Evolutionary conservation across 2,113 vertebrate species (phyloP).

Genomic region (Aphyosemion australe): DNA sequence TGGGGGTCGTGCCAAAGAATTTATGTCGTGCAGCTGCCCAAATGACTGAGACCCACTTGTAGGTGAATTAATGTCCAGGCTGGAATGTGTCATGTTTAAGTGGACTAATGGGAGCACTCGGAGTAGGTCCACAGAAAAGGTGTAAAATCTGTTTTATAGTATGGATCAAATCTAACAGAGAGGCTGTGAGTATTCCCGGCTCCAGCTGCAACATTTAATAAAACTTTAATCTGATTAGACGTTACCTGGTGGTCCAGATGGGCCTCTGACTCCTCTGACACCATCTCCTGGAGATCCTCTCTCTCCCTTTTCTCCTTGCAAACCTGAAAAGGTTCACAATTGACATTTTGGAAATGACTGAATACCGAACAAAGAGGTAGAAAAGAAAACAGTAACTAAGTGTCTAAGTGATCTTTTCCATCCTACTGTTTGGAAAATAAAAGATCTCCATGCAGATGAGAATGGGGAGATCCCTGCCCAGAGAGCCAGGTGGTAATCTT

Average conservation of each 20-base stretch:
- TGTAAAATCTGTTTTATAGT: constrained; percentile 14
- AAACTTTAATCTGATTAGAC: neutral
- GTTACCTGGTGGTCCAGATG: constrained; percentile 88
- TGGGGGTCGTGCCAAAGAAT: constrained; percentile 22
- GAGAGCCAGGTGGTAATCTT: too few relatives aligned
- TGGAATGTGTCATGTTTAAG: constrained; percentile 34
- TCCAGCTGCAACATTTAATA: constrained; percentile 23
- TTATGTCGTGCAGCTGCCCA: constrained; percentile 53
- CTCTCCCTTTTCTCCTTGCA: constrained; percentile 95
- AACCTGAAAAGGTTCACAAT: constrained; percentile 74
- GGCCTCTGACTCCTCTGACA: constrained; percentile 88
- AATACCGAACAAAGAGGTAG: too few relatives aligned
- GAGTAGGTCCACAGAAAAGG: constrained; percentile 7
- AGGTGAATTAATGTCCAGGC: constrained; percentile 32
- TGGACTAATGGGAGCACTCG: constrained; percentile 14
- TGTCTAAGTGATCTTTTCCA: too few relatives aligned
- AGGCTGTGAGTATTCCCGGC: neutral
- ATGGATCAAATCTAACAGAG: constrained; percentile 1
- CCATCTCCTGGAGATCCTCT: constrained; percentile 83
- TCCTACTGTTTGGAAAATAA: too few relatives aligned
- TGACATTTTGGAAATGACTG: neutral
- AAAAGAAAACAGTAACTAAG: too few relatives aligned
- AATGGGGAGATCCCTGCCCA: too few relatives aligned
- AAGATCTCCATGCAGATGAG: too few relatives aligned
- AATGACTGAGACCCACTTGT: constrained; percentile 17